These are phyloP conservation scores for Seira sanloemensis DNA, from an alignment of 2,888 invertebrate genomes.

Conservation along the genomic window DNA sequence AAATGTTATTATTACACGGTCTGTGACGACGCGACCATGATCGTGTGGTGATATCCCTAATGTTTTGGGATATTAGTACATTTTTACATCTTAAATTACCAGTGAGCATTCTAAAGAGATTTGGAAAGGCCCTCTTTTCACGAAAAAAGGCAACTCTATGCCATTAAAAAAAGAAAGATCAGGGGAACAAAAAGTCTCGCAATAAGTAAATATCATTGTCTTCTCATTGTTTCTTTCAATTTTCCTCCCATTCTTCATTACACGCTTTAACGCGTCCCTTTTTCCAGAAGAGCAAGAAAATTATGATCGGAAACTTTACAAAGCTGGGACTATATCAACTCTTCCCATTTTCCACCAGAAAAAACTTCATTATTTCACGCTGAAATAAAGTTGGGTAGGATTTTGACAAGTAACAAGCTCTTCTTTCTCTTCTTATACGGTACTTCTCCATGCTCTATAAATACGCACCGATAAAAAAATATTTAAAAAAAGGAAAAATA, in stretches of 20 bases:
- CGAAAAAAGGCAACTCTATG: conserved; percentile 13
- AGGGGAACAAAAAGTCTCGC: conserved; percentile 27
- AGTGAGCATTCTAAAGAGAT: background rate
- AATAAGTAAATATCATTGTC: conserved; percentile 52
- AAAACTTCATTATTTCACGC: too few species aligned
- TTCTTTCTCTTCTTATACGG: too few species aligned
- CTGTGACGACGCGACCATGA: too few species aligned
- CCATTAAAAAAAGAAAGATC: conserved; percentile 34
- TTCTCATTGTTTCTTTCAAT: conserved; percentile 43
- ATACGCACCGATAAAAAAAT: conserved; percentile 21
- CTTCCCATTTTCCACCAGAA: conserved; percentile 42
- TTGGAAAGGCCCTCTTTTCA: conserved; percentile 6
- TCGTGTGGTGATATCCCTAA: conserved; percentile 49
- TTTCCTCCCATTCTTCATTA: conserved; percentile 52
- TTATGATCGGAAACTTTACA: conserved; percentile 25
- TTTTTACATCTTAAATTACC: conserved; percentile 18
- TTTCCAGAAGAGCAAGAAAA: conserved; percentile 21
- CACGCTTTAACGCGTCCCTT: conserved; percentile 45
- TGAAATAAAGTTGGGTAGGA: too few species aligned
- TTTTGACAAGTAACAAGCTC: conserved; percentile 35
- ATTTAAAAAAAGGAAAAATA: conserved; percentile 22
- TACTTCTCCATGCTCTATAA: too few species aligned
- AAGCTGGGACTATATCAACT: conserved; percentile 59
- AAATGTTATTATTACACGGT: too few species aligned
- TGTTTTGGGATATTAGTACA: conserved; percentile 41